Percentiles rank a stretch among this genome's conserved stretches.
These are phyloP conservation scores for Lithobius niger DNA, from an alignment of 1,140 invertebrate species.

Conservation along the genomic window DNA sequence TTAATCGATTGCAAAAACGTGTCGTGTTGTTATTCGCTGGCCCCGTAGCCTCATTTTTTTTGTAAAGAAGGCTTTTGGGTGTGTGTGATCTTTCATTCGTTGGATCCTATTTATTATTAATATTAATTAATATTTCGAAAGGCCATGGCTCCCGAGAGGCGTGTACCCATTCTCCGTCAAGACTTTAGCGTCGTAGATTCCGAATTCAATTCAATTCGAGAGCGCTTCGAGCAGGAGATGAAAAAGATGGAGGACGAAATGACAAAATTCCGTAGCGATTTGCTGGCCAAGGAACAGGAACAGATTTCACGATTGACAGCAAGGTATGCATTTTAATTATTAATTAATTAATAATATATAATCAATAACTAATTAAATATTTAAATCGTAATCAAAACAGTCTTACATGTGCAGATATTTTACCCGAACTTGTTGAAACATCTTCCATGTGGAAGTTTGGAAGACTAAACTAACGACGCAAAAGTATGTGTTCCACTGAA, in stretches of 20 bases:
- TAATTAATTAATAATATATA: neutral
- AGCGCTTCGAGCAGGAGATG: slow-evolving; percentile 93
- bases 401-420: neutral
- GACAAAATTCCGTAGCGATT: slow-evolving; percentile 82
- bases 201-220: slow-evolving; percentile 89
- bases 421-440: no score
- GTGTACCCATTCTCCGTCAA: slow-evolving; percentile 70
- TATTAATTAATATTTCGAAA: no score
- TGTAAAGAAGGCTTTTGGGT: no score
- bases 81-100: no score
- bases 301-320: slow-evolving; percentile 11
- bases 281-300: slow-evolving; percentile 79
- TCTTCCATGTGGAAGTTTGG: no score
- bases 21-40: no score
- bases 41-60: no score
- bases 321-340: neutral
- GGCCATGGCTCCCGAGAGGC: slow-evolving; percentile 28
- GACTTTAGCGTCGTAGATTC: slow-evolving; percentile 91
- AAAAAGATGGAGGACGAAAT: slow-evolving; percentile 96
- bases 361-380: neutral
- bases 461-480: no score
- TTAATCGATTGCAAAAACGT: no score
- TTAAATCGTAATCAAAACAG: neutral
- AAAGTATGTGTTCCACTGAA: no score
- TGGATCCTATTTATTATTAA: no score